phyloP scores from a whole-genome alignment of 53 echinoderm and acorn worm genomes.

The Luidia sarsii region DNA sequence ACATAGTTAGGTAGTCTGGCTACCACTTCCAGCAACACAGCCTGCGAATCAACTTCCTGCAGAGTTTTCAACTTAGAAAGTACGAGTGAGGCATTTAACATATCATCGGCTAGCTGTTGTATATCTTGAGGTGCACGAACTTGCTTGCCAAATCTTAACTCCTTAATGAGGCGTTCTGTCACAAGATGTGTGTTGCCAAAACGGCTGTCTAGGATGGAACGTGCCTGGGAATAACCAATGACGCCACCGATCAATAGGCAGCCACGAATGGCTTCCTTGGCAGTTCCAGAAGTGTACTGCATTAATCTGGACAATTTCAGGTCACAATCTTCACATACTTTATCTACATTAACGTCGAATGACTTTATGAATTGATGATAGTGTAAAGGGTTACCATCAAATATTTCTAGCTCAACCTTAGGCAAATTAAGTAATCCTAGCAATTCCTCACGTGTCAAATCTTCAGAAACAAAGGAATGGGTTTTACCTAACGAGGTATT shows the following conservation, averaged over 20 bases:
- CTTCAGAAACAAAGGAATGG: neutral
- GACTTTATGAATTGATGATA: slow-evolving; percentile 44
- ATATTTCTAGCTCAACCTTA: too few species aligned
- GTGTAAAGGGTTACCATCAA: too few species aligned
- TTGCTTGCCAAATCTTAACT: slow-evolving; percentile 37
- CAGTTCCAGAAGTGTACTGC: too few species aligned
- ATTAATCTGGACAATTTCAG: slow-evolving; percentile 42
- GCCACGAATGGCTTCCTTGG: too few species aligned
- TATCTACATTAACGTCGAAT: too few species aligned
- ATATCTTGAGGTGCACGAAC: slow-evolving; percentile 34
- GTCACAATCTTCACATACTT: too few species aligned
- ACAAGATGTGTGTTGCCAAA: slow-evolving; percentile 38
- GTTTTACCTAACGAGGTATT: neutral
- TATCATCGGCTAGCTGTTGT: slow-evolving; percentile 47
- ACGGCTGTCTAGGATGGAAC: slow-evolving; percentile 4
- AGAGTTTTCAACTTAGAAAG: slow-evolving; percentile 25
- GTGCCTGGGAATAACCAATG: slow-evolving; percentile 23
- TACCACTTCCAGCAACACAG: slow-evolving; percentile 17
- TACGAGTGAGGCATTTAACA: slow-evolving; percentile 12
- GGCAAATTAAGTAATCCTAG: too few species aligned
- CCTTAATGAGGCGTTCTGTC: too few species aligned
- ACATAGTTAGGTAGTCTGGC: slow-evolving; percentile 43
- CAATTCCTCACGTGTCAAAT: slow-evolving; percentile 47
- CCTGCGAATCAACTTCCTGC: slow-evolving; percentile 34
- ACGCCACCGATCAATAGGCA: too few species aligned